Conservation (phyloP, 2,113 vertebrate genomes). For the Urocynchramus pylzowi region DNA sequence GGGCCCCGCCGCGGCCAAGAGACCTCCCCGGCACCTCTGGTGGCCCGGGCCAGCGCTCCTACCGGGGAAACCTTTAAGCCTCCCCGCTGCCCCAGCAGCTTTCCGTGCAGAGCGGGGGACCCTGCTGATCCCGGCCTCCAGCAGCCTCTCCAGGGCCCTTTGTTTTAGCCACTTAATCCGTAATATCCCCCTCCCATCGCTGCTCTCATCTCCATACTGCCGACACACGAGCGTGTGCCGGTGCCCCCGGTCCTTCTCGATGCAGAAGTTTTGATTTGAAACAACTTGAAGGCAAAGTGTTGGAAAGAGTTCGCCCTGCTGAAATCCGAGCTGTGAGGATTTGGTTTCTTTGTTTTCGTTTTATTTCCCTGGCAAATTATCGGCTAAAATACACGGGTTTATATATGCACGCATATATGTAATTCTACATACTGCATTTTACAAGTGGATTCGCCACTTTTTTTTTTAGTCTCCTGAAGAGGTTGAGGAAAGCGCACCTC, state of each 20-base stretch:
- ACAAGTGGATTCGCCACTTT: not conserved
- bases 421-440: not conserved
- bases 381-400: not conserved
- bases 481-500: not conserved
- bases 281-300: not conserved
- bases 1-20: not conserved
- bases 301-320: not conserved
- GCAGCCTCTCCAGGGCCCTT: not conserved
- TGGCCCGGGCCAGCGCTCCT: not conserved
- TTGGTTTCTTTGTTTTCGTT: not conserved
- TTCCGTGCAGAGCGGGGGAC: not conserved
- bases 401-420: not conserved
- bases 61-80: not conserved
- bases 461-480: not conserved
- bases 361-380: not conserved
- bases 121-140: not conserved
- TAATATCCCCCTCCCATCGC: not conserved
- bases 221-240: not conserved
- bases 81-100: not conserved
- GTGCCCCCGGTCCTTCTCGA: not conserved
- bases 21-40: not conserved
- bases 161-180: not conserved
- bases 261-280: not conserved
- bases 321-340: conserved; percentile 7
- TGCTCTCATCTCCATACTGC: not conserved